Evolutionary conservation across 2,113 vertebrate species (phyloP), one percentile per base, ranked within the genome.

Genomic region (Chloroceryle aenea): DNA sequence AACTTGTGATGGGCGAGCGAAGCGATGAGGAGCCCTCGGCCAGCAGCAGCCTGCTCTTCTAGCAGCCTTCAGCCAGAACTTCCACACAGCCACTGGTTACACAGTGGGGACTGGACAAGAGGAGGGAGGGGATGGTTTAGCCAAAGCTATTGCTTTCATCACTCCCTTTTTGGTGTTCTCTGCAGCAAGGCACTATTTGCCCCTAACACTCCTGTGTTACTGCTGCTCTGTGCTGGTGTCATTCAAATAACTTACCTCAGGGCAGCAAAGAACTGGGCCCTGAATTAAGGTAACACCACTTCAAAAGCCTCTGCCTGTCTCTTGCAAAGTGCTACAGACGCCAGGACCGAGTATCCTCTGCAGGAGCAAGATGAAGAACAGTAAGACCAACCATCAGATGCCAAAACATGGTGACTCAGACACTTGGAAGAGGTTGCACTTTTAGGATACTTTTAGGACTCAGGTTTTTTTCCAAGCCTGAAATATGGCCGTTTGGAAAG

Each of bases 101-200:
- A 25, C 74, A 12, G 10, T 1, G 16, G 16, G 34, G 13, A 8
- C 25, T 7, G 21, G 20, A 40, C 0, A 0, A 45, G 10, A 40
- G 55, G 18, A 42, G 52, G 8, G 26, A 76, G 43, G 6, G 25
- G 45, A 38, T 29, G 38, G 56, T 66, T 67, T 34, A 72, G 73
- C 6, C 52, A 68, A 80, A 83, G 22, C 53, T 50, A 21, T 47
- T 1, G 0, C 42, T 76, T 67, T 48, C 66, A 71, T 29, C 23
- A n/a, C 17, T 26, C 43, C 16, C 43, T 43, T 53, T n/a, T n/a
- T 2, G 34, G 53, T 19, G 48, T 36, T 55, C 64, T 85, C 43
- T 43, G 40, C 67, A 93, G 79, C 71, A 64, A 76, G 68, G 48
- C 73, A 50, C 59, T 40, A 3, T 34, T 89, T 64, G 48, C 42